These are phyloP conservation scores for Eupithecia tripunctaria DNA, from an alignment of 2,888 invertebrate species.

Conservation along the genomic window DNA sequence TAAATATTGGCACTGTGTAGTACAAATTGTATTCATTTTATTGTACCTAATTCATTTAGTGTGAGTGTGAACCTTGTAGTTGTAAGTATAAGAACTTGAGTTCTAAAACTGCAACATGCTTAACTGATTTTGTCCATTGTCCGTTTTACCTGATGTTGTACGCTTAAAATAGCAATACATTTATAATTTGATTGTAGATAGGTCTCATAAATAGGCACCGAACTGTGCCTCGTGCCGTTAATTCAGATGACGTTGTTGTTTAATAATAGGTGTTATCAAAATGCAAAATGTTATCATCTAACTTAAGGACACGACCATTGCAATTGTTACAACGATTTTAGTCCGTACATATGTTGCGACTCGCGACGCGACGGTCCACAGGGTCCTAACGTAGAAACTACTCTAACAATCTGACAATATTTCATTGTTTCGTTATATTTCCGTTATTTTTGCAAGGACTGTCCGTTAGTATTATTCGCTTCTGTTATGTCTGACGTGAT, in stretches of 20 bases:
- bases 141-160: conserved; percentile 28
- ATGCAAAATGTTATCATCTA: conserved; percentile 19
- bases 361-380: conserved; percentile 71
- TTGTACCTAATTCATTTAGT: conserved; percentile 32
- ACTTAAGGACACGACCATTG: conserved; percentile 47
- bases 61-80: conserved; percentile 31
- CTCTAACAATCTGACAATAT: conserved; percentile 65
- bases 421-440: conserved; percentile 48
- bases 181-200: conserved; percentile 27
- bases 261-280: conserved; percentile 15
- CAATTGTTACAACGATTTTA: conserved; percentile 71
- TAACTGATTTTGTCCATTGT: conserved; percentile 38
- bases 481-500: conserved; percentile 55
- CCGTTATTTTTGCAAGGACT: conserved; percentile 41
- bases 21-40: conserved; percentile 45
- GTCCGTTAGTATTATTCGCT: conserved; percentile 40
- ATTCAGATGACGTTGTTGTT: conserved; percentile 36
- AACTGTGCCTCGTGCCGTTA: conserved; percentile 34
- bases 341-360: conserved; percentile 66
- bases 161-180: conserved; percentile 32
- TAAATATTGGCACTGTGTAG: conserved; percentile 46
- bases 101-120: conserved; percentile 23
- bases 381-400: conserved; percentile 71
- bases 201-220: conserved; percentile 23
- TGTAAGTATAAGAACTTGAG: conserved; percentile 3